phyloP scores from a whole-genome alignment of 2,113 vertebrate genomes.

The Phrynosoma platyrhinos region DNA sequence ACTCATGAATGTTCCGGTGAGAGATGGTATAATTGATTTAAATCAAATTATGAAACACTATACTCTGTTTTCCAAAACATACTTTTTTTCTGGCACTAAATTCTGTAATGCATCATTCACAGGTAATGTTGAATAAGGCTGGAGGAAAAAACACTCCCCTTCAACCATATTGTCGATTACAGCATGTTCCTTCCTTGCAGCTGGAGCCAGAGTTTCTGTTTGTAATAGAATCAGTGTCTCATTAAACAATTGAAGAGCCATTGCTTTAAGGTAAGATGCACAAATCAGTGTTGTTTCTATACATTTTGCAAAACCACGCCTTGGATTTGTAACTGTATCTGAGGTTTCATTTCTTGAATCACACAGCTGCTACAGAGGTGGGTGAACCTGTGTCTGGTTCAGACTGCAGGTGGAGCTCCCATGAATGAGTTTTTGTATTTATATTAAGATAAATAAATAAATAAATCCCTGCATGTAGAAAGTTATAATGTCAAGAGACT shows the following conservation, averaged over 20 bases:
- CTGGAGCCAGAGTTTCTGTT: constrained; percentile 28
- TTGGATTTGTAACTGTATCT: constrained; percentile 55
- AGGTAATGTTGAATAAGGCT: constrained; percentile 73
- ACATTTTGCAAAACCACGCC: background rate
- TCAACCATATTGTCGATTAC: background rate
- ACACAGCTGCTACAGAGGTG: constrained; percentile 30
- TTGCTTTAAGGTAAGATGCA: constrained; percentile 49
- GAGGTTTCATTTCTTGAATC: constrained; percentile 55
- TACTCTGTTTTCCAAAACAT: constrained; percentile 78
- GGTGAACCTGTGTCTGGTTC: background rate
- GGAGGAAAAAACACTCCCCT: constrained; percentile 19
- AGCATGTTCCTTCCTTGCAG: constrained; percentile 17
- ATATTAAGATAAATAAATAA: background rate
- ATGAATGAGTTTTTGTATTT: background rate
- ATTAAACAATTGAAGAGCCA: constrained; percentile 8
- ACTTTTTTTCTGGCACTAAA: constrained; percentile 72
- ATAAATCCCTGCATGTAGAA: background rate
- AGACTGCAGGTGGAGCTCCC: background rate
- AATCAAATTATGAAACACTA: constrained; percentile 85
- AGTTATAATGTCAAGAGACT: background rate
- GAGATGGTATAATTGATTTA: constrained; percentile 88
- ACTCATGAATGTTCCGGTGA: constrained; percentile 83
- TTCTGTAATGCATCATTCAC: constrained; percentile 69
- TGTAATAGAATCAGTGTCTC: background rate
- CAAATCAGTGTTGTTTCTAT: background rate